Conservation (phyloP, 2,113 vertebrate species). For the Pycnonotus jocosus region DNA sequence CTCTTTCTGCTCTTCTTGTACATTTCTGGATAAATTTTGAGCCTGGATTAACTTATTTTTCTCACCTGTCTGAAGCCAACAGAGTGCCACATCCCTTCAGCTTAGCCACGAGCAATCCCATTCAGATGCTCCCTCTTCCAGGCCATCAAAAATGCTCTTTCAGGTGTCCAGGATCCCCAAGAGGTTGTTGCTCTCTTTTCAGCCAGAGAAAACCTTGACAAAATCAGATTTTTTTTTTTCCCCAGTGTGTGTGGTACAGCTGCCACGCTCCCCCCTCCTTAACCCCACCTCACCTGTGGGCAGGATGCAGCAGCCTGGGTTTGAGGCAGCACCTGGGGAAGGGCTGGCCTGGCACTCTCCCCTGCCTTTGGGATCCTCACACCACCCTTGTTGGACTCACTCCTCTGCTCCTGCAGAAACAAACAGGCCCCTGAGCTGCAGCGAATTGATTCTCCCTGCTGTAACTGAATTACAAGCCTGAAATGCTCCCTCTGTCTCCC, state of each 20-base stretch:
- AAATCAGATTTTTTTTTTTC: background rate
- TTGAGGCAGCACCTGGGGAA: background rate
- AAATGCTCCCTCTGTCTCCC: background rate
- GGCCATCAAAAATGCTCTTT: background rate
- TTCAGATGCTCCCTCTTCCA: background rate
- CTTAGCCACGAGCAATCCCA: background rate
- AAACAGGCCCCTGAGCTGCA: constrained; percentile 23
- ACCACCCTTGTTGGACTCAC: background rate
- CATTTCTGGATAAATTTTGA: background rate
- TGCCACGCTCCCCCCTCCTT: rapidly evolving
- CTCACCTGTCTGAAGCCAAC: background rate
- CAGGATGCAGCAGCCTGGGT: background rate
- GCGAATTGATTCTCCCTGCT: constrained; percentile 16
- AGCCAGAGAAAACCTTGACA: background rate
- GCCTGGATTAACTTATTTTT: background rate
- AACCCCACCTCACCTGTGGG: background rate
- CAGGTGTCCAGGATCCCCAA: background rate
- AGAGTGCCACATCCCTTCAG: background rate
- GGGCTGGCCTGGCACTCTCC: background rate
- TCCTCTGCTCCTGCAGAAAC: background rate
- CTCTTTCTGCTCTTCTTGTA: background rate
- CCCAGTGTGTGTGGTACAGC: rapidly evolving
- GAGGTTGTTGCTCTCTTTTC: background rate
- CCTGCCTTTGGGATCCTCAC: rapidly evolving
- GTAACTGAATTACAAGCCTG: constrained; percentile 62